Percentiles rank a stretch among this genome's conserved stretches.
Evolutionary conservation across 2,113 vertebrate species (phyloP).

Genomic region (Chrysemys picta): DNA sequence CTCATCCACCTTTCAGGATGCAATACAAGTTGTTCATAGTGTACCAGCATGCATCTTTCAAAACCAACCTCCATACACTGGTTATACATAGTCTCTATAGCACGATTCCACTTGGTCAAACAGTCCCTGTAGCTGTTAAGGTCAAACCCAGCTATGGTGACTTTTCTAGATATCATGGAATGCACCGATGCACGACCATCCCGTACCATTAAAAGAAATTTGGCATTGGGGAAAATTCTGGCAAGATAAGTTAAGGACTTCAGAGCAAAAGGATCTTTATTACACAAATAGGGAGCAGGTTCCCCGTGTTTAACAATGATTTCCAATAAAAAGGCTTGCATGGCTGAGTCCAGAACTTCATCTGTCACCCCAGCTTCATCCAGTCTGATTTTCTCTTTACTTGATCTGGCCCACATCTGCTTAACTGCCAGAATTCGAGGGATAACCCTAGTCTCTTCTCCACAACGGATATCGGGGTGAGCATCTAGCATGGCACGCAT

Average conservation of each 20-base stretch:
- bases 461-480: conserved; percentile 93
- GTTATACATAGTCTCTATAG: conserved; percentile 97
- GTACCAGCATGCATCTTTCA: conserved; percentile 90
- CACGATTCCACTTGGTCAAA: conserved; percentile 97
- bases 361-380: conserved; percentile 97
- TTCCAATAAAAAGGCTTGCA: conserved; percentile 96
- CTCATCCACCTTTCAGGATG: conserved; percentile 97
- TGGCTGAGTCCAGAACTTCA: conserved; percentile 95
- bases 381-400: conserved; percentile 94
- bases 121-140: conserved; percentile 96
- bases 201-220: conserved; percentile 94
- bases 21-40: conserved; percentile 94
- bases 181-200: conserved; percentile 95
- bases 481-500: conserved; percentile 98
- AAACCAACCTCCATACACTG: conserved; percentile 93
- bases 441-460: conserved; percentile 96
- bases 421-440: conserved; percentile 95
- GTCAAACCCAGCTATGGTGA: conserved; percentile 97
- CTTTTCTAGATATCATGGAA: conserved; percentile 98
- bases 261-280: conserved; percentile 97
- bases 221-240: conserved; percentile 95
- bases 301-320: conserved; percentile 98
- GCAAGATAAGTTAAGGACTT: conserved; percentile 95
- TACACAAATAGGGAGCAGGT: conserved; percentile 93
- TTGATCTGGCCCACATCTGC: conserved; percentile 98